phyloP scores from a whole-genome alignment of 2,888 invertebrate species.

The Corbicula japonica region DNA sequence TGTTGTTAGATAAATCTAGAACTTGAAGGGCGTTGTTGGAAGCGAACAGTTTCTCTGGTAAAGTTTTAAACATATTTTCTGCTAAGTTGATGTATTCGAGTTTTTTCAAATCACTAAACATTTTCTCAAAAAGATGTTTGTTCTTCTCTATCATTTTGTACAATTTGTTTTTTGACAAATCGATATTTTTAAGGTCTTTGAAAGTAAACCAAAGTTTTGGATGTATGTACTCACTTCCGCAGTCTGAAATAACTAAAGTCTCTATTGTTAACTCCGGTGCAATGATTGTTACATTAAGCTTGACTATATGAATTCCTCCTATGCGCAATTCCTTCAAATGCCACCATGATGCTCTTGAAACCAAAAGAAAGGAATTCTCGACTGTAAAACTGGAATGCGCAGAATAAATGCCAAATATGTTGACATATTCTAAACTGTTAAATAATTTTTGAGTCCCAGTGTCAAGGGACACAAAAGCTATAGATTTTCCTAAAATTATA shows the following conservation, averaged over 20 bases:
- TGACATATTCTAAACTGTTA: slow-evolving; percentile 3
- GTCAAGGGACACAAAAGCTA: neutral
- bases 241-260: neutral
- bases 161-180: neutral
- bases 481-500: neutral
- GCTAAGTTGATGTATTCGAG: neutral
- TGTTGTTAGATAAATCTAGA: slow-evolving; percentile 6
- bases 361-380: neutral
- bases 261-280: neutral
- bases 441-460: neutral
- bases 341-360: neutral
- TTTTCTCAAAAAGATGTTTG: neutral
- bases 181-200: no score
- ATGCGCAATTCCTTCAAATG: neutral
- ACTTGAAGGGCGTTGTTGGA: neutral
- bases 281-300: neutral
- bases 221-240: no score
- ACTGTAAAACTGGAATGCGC: neutral
- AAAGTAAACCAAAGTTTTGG: no score
- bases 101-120: neutral
- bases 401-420: neutral
- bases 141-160: neutral
- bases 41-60: neutral
- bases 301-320: neutral
- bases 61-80: neutral